Percentiles rank a stretch among this genome's conserved stretches.
Conservation (phyloP, 2,888 invertebrate species). For the Sclerodermus sp. region DNA sequence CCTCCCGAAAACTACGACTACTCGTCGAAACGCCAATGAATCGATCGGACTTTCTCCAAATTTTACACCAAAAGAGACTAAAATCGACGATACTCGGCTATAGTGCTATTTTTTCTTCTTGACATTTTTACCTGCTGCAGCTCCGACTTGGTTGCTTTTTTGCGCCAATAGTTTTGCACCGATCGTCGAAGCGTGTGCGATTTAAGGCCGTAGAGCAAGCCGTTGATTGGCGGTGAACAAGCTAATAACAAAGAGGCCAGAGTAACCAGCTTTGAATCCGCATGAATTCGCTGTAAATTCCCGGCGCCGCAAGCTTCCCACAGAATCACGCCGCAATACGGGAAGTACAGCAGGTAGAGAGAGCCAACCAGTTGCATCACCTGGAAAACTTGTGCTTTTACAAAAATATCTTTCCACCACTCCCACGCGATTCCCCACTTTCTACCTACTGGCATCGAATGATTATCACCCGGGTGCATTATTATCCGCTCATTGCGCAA, state of each 20-base stretch:
- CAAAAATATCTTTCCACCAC: no score
- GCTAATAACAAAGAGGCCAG: conserved; percentile 69
- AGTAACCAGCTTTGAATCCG: conserved; percentile 61
- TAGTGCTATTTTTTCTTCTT: background rate
- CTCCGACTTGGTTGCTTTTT: conserved; percentile 77
- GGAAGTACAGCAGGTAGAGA: conserved; percentile 72
- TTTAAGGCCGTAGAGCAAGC: conserved; percentile 77
- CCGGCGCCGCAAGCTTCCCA: conserved; percentile 63
- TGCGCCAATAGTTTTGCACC: conserved; percentile 76
- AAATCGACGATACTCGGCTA: background rate
- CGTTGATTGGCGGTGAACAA: conserved; percentile 73
- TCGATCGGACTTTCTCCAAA: no score
- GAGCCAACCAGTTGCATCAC: conserved; percentile 75
- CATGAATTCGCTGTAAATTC: conserved; percentile 34
- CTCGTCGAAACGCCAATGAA: no score
- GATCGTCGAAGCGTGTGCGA: conserved; percentile 73
- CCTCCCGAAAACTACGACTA: no score
- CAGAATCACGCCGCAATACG: conserved; percentile 72
- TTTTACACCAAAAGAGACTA: no score
- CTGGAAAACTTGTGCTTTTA: conserved; percentile 16
- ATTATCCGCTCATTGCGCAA: no score
- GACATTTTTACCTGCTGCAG: conserved; percentile 63
- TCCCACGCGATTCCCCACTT: no score
- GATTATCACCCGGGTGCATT: no score
- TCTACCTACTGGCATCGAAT: no score